phyloP scores from a whole-genome alignment of 2,797 vertebrate genomes.

The Gymnoscopelus microlampas region DNA sequence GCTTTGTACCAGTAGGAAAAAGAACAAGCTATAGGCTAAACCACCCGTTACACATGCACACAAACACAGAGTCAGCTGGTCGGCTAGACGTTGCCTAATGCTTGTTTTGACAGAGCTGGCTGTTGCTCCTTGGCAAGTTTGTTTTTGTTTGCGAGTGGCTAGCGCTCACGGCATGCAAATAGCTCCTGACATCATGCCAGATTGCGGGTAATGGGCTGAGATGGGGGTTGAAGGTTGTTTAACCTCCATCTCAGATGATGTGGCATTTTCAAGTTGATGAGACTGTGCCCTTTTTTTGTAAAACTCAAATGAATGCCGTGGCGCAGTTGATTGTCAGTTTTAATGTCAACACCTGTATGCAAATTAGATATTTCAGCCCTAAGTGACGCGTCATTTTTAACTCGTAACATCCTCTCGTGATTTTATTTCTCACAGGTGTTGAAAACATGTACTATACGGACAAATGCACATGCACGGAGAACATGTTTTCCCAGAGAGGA shows the following conservation, averaged over 20 bases:
- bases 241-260: not conserved
- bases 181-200: slow-evolving; percentile 36
- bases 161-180: slow-evolving; percentile 30
- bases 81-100: slow-evolving; percentile 52
- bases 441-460: not conserved
- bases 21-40: slow-evolving; percentile 8
- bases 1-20: slow-evolving; percentile 13
- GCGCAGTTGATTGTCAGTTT: not conserved
- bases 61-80: slow-evolving; percentile 6
- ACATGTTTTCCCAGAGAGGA: slow-evolving; percentile 13
- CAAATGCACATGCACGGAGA: not conserved
- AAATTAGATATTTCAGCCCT: not conserved
- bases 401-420: not conserved
- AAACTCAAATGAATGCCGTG: not conserved
- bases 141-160: slow-evolving; percentile 37
- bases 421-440: not conserved
- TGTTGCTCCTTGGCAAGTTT: slow-evolving; percentile 21
- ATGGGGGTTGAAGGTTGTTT: slow-evolving; percentile 8
- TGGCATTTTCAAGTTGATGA: not conserved
- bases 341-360: not conserved
- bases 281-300: not conserved
- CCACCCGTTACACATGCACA: not conserved
- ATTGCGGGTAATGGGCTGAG: slow-evolving; percentile 22
- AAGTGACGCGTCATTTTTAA: not conserved
- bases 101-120: slow-evolving; percentile 46